These are phyloP conservation scores for Scomber scombrus DNA, from an alignment of 2,113 vertebrate species.

Conservation along the genomic window DNA sequence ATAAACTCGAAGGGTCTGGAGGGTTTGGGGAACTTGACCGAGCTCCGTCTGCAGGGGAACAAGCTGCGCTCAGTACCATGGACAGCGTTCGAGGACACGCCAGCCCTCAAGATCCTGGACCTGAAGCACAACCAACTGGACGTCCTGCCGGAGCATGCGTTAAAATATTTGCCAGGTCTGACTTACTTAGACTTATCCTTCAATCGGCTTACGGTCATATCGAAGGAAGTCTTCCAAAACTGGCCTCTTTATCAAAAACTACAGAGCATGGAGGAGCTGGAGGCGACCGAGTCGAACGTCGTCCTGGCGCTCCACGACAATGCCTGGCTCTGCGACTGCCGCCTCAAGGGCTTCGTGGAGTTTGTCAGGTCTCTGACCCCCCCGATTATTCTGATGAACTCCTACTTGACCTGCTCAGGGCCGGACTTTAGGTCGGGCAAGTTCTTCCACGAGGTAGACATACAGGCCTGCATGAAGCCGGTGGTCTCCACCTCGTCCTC, in stretches of 20 bases:
- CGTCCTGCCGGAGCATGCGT: slow-evolving; percentile 89
- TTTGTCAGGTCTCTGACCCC: slow-evolving; percentile 87
- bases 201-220: slow-evolving; percentile 93
- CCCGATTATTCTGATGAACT: slow-evolving; percentile 93
- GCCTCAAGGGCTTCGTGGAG: slow-evolving; percentile 90
- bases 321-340: slow-evolving; percentile 93
- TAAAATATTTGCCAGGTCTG: slow-evolving; percentile 89
- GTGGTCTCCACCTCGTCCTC: slow-evolving; percentile 77
- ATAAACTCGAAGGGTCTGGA: slow-evolving; percentile 90
- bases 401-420: slow-evolving; percentile 90
- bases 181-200: slow-evolving; percentile 95
- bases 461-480: slow-evolving; percentile 88
- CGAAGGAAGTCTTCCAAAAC: slow-evolving; percentile 91
- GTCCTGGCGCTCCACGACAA: slow-evolving; percentile 92
- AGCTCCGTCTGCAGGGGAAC: slow-evolving; percentile 93
- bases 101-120: slow-evolving; percentile 88
- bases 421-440: slow-evolving; percentile 88
- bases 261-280: slow-evolving; percentile 63
- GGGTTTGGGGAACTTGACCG: slow-evolving; percentile 85
- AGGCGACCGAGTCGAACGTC: slow-evolving; percentile 70
- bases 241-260: slow-evolving; percentile 89
- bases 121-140: slow-evolving; percentile 93
- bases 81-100: slow-evolving; percentile 91
- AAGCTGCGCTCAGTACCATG: slow-evolving; percentile 92
- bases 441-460: slow-evolving; percentile 90